Percentiles rank a stretch among this genome's conserved stretches.
These are phyloP conservation scores for Mesoclemmys tuberculata DNA, from an alignment of 2,113 vertebrate species.

Conservation along the genomic window DNA sequence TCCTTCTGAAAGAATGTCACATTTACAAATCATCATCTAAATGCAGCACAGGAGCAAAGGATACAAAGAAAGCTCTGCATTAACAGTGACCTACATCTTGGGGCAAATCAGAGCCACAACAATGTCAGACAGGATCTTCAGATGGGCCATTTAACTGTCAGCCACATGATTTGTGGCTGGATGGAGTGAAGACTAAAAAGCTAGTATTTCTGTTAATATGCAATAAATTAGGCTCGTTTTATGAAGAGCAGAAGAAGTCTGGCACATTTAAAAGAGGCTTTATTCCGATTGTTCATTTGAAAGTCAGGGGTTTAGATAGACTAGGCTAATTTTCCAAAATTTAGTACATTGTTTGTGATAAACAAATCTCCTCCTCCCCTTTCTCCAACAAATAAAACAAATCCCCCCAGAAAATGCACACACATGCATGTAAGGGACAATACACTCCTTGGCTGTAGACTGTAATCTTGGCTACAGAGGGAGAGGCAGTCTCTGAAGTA, in stretches of 20 bases:
- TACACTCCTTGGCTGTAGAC: neutral
- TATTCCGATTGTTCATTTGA: neutral
- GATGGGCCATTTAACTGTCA: conserved; percentile 67
- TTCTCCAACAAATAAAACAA: neutral
- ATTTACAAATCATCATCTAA: conserved; percentile 51
- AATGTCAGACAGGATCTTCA: conserved; percentile 46
- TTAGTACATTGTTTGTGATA: neutral
- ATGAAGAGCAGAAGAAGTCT: neutral
- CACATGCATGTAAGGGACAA: neutral
- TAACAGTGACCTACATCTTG: conserved; percentile 58
- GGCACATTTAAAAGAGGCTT: neutral
- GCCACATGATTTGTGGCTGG: conserved; percentile 33
- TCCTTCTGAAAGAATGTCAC: conserved; percentile 57
- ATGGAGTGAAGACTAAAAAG: conserved; percentile 28
- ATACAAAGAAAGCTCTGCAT: conserved; percentile 36
- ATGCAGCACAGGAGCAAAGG: conserved; percentile 47
- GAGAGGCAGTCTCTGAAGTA: neutral
- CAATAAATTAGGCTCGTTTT: neutral
- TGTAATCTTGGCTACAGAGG: neutral
- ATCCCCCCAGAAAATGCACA: neutral
- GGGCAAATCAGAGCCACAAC: conserved; percentile 46
- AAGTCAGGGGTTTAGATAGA: neutral
- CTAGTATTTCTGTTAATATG: neutral
- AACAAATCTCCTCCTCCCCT: neutral
- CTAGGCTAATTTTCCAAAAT: neutral